Evolutionary conservation across 2,797 vertebrate species (phyloP), one percentile per base, ranked within the genome.

Genomic region (Enoplosus armatus): DNA sequence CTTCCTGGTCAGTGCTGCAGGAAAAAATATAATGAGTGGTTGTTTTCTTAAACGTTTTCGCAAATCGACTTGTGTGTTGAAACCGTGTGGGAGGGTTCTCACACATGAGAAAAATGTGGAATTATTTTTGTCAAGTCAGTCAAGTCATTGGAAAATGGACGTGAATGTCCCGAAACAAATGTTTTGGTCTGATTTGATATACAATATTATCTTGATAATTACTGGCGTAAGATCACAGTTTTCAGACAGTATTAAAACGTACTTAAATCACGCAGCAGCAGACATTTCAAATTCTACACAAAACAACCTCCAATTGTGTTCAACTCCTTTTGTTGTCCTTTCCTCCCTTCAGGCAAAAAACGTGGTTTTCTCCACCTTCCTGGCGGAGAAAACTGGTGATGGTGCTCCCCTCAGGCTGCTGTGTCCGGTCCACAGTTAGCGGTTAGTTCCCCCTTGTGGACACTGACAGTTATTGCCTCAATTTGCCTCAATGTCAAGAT

Each of bases 1-100:
- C 0, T 24, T 87, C 85, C 18, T 68, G 82, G 5, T 88, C 77
- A 6, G 56, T 45, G 8, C 91, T 94, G 67, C 11, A 20, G 15
- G 10, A 27, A 55, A 31, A 55, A 31, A 31, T 4, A 29, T 12
- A 2, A 59, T n/a, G n/a, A n/a, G n/a, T n/a, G n/a, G n/a, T n/a
- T n/a, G n/a, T n/a, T n/a, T n/a, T n/a, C n/a, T n/a, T n/a, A n/a
- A n/a, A n/a, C n/a, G n/a, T n/a, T n/a, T n/a, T n/a, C n/a, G n/a
- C n/a, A n/a, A n/a, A n/a, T 31, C 50, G 33, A 15, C 1, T 29
- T 9, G 4, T 9, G 4, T 41, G 41, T 37, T 37, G 16, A 16
- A 29, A 41, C 26, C 54, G 5, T 33, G 16, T 39, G 1, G 0
- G 5, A 29, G 16, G 12, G 12, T 18, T 51, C n/a, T 27, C 11